Evolutionary conservation across 2,113 vertebrate genomes (phyloP), one percentile per base, ranked within the genome.

Genomic region (Circaetus gallicus): DNA sequence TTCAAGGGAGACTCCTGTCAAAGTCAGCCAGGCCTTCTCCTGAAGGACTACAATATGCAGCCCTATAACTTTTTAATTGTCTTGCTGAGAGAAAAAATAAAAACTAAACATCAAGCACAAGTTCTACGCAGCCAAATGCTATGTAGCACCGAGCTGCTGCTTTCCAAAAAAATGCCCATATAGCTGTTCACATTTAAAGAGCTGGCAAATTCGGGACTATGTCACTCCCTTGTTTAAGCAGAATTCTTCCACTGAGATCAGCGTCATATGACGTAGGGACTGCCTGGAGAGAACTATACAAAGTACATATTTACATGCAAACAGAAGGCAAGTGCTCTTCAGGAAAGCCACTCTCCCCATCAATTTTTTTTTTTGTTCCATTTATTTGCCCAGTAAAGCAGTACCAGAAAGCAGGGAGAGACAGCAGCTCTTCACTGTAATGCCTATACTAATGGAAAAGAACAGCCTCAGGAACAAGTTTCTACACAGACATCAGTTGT

Each of bases 181-280:
- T 6, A 71, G 32, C 16, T 38, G 42, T 36, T 74, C n/a, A 31
- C 16, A 13, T 80, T 80, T 73, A 62, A 67, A 62, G 47, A 89
- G 66, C 19, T 25, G 7, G 42, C 19, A 56, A 80, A 45, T 31
- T 7, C 12, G 10, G 50, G 49, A 50, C 20, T 32, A 38, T 13
- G 13, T 17, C 3, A 2, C 7, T 69, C 34, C 32, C 43, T 58
- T 59, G 16, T 66, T 78, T 29, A 61, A 36, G 16, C 3, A 1
- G 32, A 85, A 56, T 80, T 85, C 42, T 74, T 90, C 42, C 56
- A 76, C 36, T 11, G 16, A 74, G 8, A 62, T 67, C 19, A 85
- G 61, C 2, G 0, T 5, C 6, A 2, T 34, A 50, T 38, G 17
- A 52, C 15, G 5, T 8, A 28, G 40, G 43, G 7, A 55, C 16